Evolutionary conservation across 1,140 invertebrate genomes (phyloP).

Genomic region (Belonocnema kinseyi): DNA sequence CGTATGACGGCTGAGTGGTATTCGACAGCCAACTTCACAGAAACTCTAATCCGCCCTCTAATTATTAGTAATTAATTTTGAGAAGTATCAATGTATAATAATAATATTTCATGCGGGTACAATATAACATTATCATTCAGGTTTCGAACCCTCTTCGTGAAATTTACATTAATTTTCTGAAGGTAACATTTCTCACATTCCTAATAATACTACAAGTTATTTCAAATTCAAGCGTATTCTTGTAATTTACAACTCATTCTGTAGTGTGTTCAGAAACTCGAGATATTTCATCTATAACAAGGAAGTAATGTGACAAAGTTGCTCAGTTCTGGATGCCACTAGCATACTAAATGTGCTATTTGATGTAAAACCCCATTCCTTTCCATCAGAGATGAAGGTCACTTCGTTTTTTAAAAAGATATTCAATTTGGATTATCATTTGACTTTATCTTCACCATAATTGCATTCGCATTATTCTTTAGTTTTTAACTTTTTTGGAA

Average conservation of each 20-base stretch:
- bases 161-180: not conserved
- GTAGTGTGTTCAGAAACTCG: not conserved
- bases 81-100: too few species aligned
- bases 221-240: not conserved
- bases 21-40: too few species aligned
- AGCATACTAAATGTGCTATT: conserved; percentile 1
- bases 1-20: too few species aligned
- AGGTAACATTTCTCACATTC: not conserved
- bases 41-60: too few species aligned
- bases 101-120: too few species aligned
- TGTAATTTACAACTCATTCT: not conserved
- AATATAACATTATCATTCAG: too few species aligned
- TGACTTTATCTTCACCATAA: too few species aligned
- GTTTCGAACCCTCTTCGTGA: too few species aligned
- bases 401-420: not conserved
- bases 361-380: not conserved
- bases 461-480: too few species aligned
- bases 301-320: conserved; percentile 24
- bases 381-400: not conserved
- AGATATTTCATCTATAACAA: conserved; percentile 13
- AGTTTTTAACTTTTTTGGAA: too few species aligned
- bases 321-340: not conserved
- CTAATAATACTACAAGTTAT: not conserved
- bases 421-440: not conserved
- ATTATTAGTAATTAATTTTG: too few species aligned